phyloP scores from a whole-genome alignment of 1,140 invertebrate genomes.

The Onthophagus taurus region DNA sequence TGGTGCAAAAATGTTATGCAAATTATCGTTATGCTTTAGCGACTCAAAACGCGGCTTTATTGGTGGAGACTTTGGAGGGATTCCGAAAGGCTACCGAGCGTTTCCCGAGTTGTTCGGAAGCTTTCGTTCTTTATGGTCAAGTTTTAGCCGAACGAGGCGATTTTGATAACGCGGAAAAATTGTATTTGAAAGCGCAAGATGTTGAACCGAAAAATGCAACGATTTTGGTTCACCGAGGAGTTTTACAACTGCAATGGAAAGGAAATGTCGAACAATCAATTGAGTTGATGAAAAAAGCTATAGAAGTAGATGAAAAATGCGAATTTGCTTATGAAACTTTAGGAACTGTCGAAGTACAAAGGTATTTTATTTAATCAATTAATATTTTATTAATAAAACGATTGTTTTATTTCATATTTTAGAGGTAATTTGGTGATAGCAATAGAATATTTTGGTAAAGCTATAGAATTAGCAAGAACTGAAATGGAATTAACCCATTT shows the following conservation, averaged over 20 bases:
- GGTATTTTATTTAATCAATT: constrained; percentile 46
- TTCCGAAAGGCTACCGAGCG: constrained; percentile 68
- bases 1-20: constrained; percentile 80
- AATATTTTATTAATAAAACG: not conserved
- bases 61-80: constrained; percentile 52
- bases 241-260: constrained; percentile 74
- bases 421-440: constrained; percentile 77
- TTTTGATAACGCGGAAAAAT: constrained; percentile 69
- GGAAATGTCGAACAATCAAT: constrained; percentile 71
- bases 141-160: constrained; percentile 74
- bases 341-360: constrained; percentile 87
- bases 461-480: constrained; percentile 75
- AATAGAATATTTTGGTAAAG: constrained; percentile 79
- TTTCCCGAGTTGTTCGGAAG: constrained; percentile 77
- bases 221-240: constrained; percentile 76
- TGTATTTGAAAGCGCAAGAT: constrained; percentile 71
- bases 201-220: constrained; percentile 80
- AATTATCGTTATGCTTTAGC: constrained; percentile 61
- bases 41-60: constrained; percentile 44
- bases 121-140: constrained; percentile 73
- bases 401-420: constrained; percentile 25
- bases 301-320: constrained; percentile 83
- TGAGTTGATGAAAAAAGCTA: constrained; percentile 68
- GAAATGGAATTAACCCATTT: constrained; percentile 81
- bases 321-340: constrained; percentile 92